Evolutionary conservation across 2,797 vertebrate species (phyloP).

Genomic region (Sylvilagus floridanus): DNA sequence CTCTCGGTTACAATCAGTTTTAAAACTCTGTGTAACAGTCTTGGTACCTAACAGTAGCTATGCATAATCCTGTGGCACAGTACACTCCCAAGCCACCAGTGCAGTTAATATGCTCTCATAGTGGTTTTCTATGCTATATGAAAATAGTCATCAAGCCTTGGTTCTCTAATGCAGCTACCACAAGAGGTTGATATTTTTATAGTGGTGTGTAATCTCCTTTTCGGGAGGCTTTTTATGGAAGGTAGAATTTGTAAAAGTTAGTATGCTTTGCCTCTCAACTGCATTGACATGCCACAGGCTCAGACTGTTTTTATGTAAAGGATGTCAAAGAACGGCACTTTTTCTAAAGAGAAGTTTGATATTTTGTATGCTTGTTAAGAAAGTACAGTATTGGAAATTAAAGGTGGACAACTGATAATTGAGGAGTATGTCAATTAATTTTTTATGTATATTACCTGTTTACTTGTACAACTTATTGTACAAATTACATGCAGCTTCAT

Average conservation of each 20-base stretch:
- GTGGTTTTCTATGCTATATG: conserved; percentile 85
- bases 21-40: conserved; percentile 70
- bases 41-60: conserved; percentile 73
- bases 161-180: conserved; percentile 87
- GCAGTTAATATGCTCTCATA: conserved; percentile 80
- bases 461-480: conserved; percentile 98
- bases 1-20: conserved; percentile 78
- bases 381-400: conserved; percentile 93
- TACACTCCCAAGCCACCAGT: conserved; percentile 78
- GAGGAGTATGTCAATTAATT: conserved; percentile 95
- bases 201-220: conserved; percentile 85
- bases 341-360: conserved; percentile 93
- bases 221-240: conserved; percentile 87
- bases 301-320: conserved; percentile 89
- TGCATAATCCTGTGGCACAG: conserved; percentile 81
- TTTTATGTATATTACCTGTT: conserved; percentile 98
- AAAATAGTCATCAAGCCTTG: conserved; percentile 87
- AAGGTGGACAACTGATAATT: conserved; percentile 92
- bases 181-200: conserved; percentile 88
- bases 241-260: conserved; percentile 86
- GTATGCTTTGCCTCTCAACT: conserved; percentile 89
- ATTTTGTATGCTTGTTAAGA: conserved; percentile 93
- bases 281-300: conserved; percentile 88
- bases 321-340: conserved; percentile 92
- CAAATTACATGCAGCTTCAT: conserved; percentile 98